phyloP scores from a whole-genome alignment of 2,888 invertebrate species.

The Nemurella pictetii region DNA sequence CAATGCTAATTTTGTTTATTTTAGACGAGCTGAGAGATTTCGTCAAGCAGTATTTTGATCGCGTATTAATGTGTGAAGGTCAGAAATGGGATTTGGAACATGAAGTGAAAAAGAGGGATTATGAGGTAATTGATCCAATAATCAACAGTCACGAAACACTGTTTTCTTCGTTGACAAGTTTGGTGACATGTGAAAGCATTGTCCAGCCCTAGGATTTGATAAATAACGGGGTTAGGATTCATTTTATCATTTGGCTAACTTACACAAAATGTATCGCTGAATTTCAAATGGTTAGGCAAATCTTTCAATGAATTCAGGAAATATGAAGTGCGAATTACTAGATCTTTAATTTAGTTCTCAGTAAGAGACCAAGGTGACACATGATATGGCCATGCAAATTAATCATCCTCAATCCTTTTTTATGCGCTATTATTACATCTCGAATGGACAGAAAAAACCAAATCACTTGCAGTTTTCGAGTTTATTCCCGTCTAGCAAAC shows the following conservation, averaged over 20 bases:
- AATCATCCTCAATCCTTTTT: conserved; percentile 19
- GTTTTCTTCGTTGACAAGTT: conserved; percentile 5
- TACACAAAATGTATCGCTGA: background rate
- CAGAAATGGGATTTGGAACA: conserved; percentile 99
- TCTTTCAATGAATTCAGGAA: conserved; percentile 18
- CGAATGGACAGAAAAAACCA: too few species aligned
- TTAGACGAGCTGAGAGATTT: conserved; percentile 88
- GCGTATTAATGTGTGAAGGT: conserved; percentile 96
- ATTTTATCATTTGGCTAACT: background rate
- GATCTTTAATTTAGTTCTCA: background rate
- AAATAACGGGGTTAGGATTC: background rate
- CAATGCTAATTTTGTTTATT: conserved; percentile 52
- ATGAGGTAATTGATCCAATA: conserved; percentile 73
- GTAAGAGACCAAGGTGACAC: background rate
- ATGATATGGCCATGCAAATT: background rate
- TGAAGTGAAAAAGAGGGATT: conserved; percentile 99
- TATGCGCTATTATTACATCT: background rate
- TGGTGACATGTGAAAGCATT: conserved; percentile 14
- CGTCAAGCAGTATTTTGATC: conserved; percentile 94
- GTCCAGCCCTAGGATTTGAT: conserved; percentile 21
- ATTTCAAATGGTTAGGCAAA: conserved; percentile 10
- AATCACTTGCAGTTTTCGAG: too few species aligned
- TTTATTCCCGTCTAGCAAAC: too few species aligned
- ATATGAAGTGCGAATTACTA: conserved; percentile 30
- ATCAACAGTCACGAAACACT: conserved; percentile 24